phyloP scores from a whole-genome alignment of 1,140 invertebrate species.

The Drosophila pseudoobscura region DNA sequence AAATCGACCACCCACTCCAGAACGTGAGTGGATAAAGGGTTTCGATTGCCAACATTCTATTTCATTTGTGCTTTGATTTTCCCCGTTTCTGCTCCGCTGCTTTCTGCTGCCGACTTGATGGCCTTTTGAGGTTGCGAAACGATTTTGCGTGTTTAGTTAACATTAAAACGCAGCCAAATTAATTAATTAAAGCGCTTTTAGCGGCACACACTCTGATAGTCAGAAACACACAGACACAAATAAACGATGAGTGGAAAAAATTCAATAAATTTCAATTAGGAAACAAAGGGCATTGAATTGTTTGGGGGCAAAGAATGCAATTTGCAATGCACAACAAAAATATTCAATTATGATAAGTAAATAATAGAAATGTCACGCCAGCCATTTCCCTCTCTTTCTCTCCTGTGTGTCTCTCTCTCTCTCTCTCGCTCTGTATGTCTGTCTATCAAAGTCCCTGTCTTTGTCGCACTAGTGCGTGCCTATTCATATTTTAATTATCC shows the following conservation, averaged over 20 bases:
- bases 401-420: neutral
- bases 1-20: neutral
- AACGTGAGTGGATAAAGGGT: neutral
- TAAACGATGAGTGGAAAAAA: conserved; percentile 18
- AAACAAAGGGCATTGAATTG: conserved; percentile 58
- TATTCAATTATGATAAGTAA: conserved; percentile 61
- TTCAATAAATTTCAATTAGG: conserved; percentile 60
- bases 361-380: conserved; percentile 44
- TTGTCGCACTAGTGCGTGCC: conserved; percentile 11
- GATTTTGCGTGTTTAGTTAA: conserved; percentile 57
- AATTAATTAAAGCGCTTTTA: conserved; percentile 74
- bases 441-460: neutral
- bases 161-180: conserved; percentile 75
- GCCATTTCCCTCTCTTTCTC: neutral
- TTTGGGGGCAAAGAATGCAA: conserved; percentile 46
- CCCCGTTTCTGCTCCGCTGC: neutral
- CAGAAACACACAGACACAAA: neutral
- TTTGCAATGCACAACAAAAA: conserved; percentile 43
- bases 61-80: conserved; percentile 37
- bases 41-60: conserved; percentile 1
- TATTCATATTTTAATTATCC: conserved; percentile 54
- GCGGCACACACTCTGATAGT: conserved; percentile 21
- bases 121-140: conserved; percentile 23
- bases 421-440: too few species aligned
- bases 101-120: conserved; percentile 5